Percentiles rank a stretch among this genome's conserved stretches.
These are phyloP conservation scores for Strigamia transsilvanica DNA, from an alignment of 2,888 invertebrate species.

Conservation along the genomic window DNA sequence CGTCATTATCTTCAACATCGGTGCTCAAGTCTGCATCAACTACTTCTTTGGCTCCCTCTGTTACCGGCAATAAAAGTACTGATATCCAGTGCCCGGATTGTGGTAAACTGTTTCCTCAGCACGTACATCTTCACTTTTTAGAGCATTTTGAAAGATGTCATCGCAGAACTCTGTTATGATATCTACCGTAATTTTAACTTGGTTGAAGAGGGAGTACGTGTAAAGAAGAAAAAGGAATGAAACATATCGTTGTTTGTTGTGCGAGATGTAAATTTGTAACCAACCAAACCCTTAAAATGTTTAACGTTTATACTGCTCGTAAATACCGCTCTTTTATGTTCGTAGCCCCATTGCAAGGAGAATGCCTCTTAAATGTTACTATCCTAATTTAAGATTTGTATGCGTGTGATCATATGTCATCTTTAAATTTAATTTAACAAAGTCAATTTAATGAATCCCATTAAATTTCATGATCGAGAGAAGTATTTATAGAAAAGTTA, in stretches of 20 bases:
- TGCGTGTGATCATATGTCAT: background rate
- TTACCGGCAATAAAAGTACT: slow-evolving; percentile 56
- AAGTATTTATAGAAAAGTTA: no score
- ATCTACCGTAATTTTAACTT: background rate
- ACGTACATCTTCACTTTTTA: slow-evolving; percentile 60
- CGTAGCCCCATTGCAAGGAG: background rate
- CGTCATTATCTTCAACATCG: background rate
- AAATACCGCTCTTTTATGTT: background rate
- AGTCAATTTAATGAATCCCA: background rate
- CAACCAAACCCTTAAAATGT: background rate
- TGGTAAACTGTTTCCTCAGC: slow-evolving; percentile 60
- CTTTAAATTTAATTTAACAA: slow-evolving; percentile 17
- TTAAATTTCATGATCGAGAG: no score
- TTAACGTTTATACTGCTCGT: background rate
- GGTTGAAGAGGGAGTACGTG: background rate
- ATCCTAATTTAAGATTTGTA: background rate
- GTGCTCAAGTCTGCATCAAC: background rate
- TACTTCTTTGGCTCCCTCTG: background rate
- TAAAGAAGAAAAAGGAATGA: no score
- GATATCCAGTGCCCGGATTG: slow-evolving; percentile 61
- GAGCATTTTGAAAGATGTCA: slow-evolving; percentile 61
- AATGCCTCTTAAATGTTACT: no score
- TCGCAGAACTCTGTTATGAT: background rate
- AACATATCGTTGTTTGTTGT: background rate
- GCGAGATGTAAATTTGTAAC: background rate